A percentile compares a stretch with the other conserved stretches of the same genome.
Evolutionary conservation across 2,888 invertebrate species (phyloP).

Genomic region (Drosophila prostipennis): DNA sequence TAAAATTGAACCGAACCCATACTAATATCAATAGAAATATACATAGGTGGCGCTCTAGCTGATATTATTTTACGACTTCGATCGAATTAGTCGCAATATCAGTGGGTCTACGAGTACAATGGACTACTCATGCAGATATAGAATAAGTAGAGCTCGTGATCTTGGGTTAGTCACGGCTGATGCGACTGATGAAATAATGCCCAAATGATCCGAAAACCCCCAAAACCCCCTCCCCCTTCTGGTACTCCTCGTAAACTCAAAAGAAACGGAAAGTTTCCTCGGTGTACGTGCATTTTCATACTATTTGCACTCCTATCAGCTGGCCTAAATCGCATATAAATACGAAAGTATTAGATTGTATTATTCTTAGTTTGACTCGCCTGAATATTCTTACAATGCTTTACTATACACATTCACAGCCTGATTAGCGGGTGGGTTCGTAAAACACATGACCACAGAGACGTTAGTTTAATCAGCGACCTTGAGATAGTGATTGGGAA

Average conservation of each 20-base stretch:
- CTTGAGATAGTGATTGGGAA: conserved; percentile 16
- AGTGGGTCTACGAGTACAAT: conserved; percentile 26
- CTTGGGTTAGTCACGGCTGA: conserved; percentile 18
- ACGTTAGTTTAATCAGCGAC: conserved; percentile 12
- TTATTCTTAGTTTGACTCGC: not conserved
- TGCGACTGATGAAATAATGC: conserved; percentile 13
- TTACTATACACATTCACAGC: not conserved
- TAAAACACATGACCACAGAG: conserved; percentile 6
- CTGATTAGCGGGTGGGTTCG: conserved; percentile 10
- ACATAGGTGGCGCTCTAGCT: conserved; percentile 38
- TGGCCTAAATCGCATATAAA: conserved; percentile 14
- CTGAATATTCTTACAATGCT: not conserved
- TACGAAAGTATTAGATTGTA: not conserved
- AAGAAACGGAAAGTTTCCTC: conserved; percentile 6
- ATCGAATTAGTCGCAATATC: conserved; percentile 59
- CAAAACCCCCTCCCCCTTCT: no score
- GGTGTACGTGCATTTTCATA: conserved; percentile 4
- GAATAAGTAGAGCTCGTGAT: conserved; percentile 24
- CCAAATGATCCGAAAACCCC: not conserved
- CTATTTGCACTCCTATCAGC: conserved; percentile 16
- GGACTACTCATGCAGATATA: conserved; percentile 9
- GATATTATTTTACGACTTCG: conserved; percentile 45
- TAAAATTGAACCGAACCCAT: conserved; percentile 11
- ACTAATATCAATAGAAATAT: not conserved
- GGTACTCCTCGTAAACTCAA: not conserved